Base-by-base conservation (phyloP, 2,888 invertebrate genomes). In the Strigamia transsilvanica region DNA sequence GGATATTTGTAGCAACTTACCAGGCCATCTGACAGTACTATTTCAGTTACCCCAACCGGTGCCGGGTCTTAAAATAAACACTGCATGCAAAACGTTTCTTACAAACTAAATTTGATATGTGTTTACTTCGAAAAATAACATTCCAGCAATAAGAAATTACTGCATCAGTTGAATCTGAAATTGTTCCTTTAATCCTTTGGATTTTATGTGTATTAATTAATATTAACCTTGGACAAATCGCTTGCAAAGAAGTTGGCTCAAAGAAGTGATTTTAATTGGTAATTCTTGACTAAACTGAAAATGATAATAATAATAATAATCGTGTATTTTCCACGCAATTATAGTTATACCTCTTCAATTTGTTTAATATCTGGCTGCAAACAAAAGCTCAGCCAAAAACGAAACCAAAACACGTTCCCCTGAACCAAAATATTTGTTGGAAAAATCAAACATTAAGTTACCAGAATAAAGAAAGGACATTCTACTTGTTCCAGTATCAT, bases 341-440 rank as follows among this genome's bases (percentile, higher is more conserved):
- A 66, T 23, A 23, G 18, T 3, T 9, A 32, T 73, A 73, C 73
- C 13, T 32, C n/a, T 12, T 73, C 73, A 73, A 73, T 27, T 32
- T 73, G 15, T 32, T 1, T 13, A 13, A 73, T 73, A 4, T 73
- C 32, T 0, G 73, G 73, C n/a, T 32, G 73, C 15, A 73, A 73
- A n/a, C 73, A 27, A 32, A 73, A 73, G 23, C 27, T 73, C n/a
- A 73, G 7, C 73, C 73, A 73, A 15, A 73, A 32, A 6, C 73
- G 73, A 32, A 73, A 73, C 73, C 73, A 73, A 15, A 73, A 73
- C 1, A 5, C 15, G 6, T 23, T 73, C 27, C 73, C 73, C 73
- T 73, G 23, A 12, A 27, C 3, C 27, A 27, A 27, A 27, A 27
- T 27, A 3, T 27, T 27, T 27, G 3, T 27, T 27, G 27, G 1